Percentiles rank a stretch among this genome's conserved stretches.
Conservation (phyloP, 2,797 vertebrate species). For the Chanos chanos region DNA sequence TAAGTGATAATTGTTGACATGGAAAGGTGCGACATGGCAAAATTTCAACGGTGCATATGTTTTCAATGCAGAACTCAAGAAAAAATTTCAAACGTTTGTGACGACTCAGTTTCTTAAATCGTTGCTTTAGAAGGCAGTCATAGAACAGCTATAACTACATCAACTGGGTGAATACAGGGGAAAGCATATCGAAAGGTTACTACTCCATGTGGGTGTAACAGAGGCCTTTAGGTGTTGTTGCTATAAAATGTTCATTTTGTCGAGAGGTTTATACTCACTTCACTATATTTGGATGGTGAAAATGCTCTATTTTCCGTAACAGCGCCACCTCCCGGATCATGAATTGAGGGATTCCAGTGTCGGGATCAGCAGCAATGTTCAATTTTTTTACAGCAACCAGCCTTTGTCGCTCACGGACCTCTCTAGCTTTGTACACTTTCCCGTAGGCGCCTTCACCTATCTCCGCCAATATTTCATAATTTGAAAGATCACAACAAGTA, state of each 20-base stretch:
- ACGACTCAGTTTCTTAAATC: too few species aligned
- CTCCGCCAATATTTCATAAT: slow-evolving; percentile 69
- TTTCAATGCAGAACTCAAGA: too few species aligned
- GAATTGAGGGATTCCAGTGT: slow-evolving; percentile 64
- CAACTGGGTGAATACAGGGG: too few species aligned
- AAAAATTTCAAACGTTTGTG: too few species aligned
- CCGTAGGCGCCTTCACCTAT: slow-evolving; percentile 68
- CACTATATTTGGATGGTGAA: slow-evolving; percentile 73
- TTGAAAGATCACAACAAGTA: background rate
- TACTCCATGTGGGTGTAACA: background rate
- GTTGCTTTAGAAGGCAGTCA: too few species aligned
- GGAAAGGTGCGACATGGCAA: too few species aligned
- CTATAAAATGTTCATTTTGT: background rate
- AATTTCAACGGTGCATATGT: too few species aligned
- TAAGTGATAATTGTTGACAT: too few species aligned
- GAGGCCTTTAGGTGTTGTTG: background rate
- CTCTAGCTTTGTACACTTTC: slow-evolving; percentile 70
- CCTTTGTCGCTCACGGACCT: slow-evolving; percentile 57
- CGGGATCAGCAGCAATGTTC: slow-evolving; percentile 41
- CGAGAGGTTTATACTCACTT: slow-evolving; percentile 48
- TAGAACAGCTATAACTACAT: too few species aligned
- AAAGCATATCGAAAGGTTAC: background rate
- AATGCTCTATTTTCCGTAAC: slow-evolving; percentile 61
- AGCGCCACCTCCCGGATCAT: slow-evolving; percentile 77
- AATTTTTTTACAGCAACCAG: slow-evolving; percentile 73